These are phyloP conservation scores for Leptatherina wallacei DNA, from an alignment of 2,797 vertebrate genomes.

Conservation along the genomic window DNA sequence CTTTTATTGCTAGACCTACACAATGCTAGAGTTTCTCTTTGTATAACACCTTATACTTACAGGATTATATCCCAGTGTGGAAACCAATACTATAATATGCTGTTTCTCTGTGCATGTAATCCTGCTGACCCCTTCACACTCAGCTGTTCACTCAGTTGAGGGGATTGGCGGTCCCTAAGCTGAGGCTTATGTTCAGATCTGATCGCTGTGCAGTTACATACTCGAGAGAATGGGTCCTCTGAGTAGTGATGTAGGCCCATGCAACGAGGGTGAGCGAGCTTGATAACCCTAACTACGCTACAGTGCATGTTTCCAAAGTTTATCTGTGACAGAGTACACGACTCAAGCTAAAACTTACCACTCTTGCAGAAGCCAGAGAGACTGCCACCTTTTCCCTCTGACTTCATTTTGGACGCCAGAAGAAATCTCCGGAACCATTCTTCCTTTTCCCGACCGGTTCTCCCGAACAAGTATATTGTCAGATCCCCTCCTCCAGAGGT, in stretches of 20 bases:
- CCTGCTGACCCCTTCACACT: slow-evolving; percentile 76
- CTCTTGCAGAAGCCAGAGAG: slow-evolving; percentile 84
- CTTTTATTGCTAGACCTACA: slow-evolving; percentile 37
- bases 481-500: slow-evolving; percentile 81
- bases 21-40: slow-evolving; percentile 43
- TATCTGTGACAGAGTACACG: background rate
- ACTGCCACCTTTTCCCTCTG: slow-evolving; percentile 79
- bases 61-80: slow-evolving; percentile 53
- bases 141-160: slow-evolving; percentile 61
- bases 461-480: slow-evolving; percentile 94
- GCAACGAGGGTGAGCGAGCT: slow-evolving; percentile 6
- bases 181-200: slow-evolving; percentile 68
- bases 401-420: slow-evolving; percentile 88
- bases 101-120: slow-evolving; percentile 73
- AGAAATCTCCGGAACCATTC: slow-evolving; percentile 96
- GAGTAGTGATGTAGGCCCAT: slow-evolving; percentile 14
- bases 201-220: slow-evolving; percentile 58
- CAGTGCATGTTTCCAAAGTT: background rate
- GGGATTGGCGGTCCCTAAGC: slow-evolving; percentile 70
- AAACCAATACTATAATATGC: slow-evolving; percentile 55
- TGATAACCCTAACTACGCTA: background rate
- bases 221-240: slow-evolving; percentile 40
- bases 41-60: slow-evolving; percentile 48
- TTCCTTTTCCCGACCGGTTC: slow-evolving; percentile 97
- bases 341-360: slow-evolving; percentile 74